Conservation (phyloP, 64 coral and sea anemone species). For the Acropora tenuis region DNA sequence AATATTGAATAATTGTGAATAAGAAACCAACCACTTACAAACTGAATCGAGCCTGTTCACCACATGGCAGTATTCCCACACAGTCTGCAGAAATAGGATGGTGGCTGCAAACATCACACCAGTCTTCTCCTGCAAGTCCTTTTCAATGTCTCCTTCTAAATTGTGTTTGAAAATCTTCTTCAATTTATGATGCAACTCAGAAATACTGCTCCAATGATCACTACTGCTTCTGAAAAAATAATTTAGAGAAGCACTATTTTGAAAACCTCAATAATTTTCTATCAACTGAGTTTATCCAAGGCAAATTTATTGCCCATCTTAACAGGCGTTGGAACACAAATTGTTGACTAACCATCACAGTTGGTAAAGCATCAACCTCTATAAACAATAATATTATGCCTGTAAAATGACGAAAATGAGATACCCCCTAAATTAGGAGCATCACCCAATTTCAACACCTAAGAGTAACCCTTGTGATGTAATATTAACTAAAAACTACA, state of each 20-base stretch:
- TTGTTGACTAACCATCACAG: too few species aligned
- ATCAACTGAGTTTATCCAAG: background rate
- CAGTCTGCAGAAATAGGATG: slow-evolving; percentile 89
- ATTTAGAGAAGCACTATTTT: background rate
- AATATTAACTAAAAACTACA: too few species aligned
- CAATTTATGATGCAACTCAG: slow-evolving; percentile 87
- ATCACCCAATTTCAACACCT: too few species aligned
- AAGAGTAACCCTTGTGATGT: too few species aligned
- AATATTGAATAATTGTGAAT: background rate
- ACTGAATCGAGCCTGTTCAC: slow-evolving; percentile 85
- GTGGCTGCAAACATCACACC: slow-evolving; percentile 89
- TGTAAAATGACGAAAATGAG: too few species aligned
- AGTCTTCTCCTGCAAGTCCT: slow-evolving; percentile 77
- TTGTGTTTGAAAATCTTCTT: slow-evolving; percentile 87
- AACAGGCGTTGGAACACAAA: too few species aligned
- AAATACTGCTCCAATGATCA: slow-evolving; percentile 87
- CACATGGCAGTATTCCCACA: slow-evolving; percentile 96
- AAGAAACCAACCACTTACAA: slow-evolving; percentile 43
- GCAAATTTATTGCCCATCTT: background rate
- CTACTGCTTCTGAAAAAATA: slow-evolving; percentile 78
- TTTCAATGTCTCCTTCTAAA: slow-evolving; percentile 26
- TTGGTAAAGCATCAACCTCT: too few species aligned
- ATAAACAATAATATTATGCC: too few species aligned
- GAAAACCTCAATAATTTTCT: background rate
- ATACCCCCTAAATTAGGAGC: too few species aligned